Percentiles rank a stretch among this genome's conserved stretches.
Evolutionary conservation across 1,140 invertebrate genomes (phyloP).

Genomic region (Thalassaphorura encarpata): DNA sequence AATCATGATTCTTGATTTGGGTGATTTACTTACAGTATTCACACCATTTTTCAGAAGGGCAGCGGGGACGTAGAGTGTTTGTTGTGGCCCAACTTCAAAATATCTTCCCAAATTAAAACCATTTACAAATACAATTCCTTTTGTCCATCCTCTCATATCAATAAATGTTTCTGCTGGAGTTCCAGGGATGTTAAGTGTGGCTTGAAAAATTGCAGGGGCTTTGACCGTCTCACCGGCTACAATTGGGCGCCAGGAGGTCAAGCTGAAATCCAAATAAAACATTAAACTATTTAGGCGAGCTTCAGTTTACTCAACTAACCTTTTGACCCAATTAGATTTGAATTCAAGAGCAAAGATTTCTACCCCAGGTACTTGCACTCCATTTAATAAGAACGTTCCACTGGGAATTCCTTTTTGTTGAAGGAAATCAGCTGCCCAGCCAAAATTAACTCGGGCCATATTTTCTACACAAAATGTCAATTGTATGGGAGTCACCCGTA

Average conservation of each 20-base stretch:
- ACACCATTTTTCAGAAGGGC: conserved; percentile 43
- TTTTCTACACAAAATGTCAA: conserved; percentile 46
- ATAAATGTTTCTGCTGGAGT: conserved; percentile 37
- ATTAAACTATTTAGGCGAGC: neutral
- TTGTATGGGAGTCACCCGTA: neutral
- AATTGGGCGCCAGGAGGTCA: conserved; percentile 19
- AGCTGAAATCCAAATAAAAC: no score
- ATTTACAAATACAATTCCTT: conserved; percentile 54
- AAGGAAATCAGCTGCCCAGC: conserved; percentile 34
- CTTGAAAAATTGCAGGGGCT: conserved; percentile 35
- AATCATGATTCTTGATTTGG: neutral
- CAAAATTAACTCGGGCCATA: conserved; percentile 44
- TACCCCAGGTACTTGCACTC: conserved; percentile 35
- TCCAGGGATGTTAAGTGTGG: conserved; percentile 32
- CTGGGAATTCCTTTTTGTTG: conserved; percentile 42
- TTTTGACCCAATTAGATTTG: conserved; percentile 37
- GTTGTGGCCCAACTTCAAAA: conserved; percentile 45
- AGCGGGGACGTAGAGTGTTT: conserved; percentile 50
- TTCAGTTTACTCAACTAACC: conserved; percentile 32
- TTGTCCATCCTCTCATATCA: conserved; percentile 40
- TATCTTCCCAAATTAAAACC: conserved; percentile 49
- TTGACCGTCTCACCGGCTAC: neutral
- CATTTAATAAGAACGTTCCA: conserved; percentile 38
- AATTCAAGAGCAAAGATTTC: conserved; percentile 42
- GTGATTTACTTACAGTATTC: conserved; percentile 40